These are phyloP conservation scores for Etheostoma perlongum DNA, from an alignment of 2,797 vertebrate species.

Conservation along the genomic window DNA sequence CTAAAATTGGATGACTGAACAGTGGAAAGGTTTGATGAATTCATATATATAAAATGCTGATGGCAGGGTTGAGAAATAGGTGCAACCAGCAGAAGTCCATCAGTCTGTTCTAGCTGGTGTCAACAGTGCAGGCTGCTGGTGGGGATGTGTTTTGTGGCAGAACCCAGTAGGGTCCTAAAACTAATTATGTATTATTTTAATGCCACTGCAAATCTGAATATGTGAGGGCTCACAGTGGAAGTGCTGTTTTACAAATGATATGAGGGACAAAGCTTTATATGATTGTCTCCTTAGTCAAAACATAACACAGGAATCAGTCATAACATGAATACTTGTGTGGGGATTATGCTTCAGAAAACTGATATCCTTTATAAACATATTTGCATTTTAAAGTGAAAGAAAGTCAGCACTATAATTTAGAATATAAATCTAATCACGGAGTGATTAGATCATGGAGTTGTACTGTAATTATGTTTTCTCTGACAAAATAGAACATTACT, in stretches of 20 bases:
- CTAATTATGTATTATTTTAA: constrained; percentile 63
- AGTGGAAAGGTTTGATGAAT: constrained; percentile 40
- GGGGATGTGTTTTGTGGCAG: constrained; percentile 51
- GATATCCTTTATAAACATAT: constrained; percentile 13
- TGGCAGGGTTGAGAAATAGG: constrained; percentile 34
- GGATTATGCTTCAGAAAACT: constrained; percentile 14
- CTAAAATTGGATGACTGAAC: constrained; percentile 9
- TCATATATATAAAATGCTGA: constrained; percentile 29
- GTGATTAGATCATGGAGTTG: neutral
- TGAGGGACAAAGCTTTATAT: constrained; percentile 26
- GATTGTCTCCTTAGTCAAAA: constrained; percentile 47
- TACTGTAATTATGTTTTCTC: constrained; percentile 23
- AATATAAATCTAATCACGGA: constrained; percentile 13
- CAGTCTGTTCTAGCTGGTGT: constrained; percentile 38
- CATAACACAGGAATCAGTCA: constrained; percentile 21
- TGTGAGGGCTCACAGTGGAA: constrained; percentile 25
- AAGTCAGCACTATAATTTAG: constrained; percentile 4
- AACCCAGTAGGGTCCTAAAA: constrained; percentile 49
- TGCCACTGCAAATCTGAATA: constrained; percentile 47
- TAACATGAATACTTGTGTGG: neutral
- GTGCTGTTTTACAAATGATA: constrained; percentile 33
- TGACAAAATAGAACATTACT: constrained; percentile 25
- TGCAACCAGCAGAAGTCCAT: constrained; percentile 58
- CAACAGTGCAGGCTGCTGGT: constrained; percentile 30
- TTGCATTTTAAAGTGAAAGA: constrained; percentile 17